Percentiles rank a stretch among this genome's conserved stretches.
Evolutionary conservation across 2,888 invertebrate genomes (phyloP).

Genomic region (Sinohyriopsis cumingii): DNA sequence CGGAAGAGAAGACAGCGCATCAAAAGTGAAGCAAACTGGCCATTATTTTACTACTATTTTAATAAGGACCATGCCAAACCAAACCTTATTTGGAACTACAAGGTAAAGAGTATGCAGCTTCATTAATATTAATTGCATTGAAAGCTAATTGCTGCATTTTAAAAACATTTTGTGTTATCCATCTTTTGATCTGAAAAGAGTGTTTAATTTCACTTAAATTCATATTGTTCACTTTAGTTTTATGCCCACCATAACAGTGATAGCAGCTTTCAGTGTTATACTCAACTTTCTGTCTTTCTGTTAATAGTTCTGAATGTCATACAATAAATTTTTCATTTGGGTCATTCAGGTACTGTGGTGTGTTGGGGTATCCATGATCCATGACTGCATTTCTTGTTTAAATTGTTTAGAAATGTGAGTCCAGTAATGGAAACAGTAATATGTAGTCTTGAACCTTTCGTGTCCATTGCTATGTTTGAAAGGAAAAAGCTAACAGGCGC

Average conservation of each 20-base stretch:
- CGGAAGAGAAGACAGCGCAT: conserved; percentile 90
- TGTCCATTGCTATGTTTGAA: too few species aligned
- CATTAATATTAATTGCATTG: not conserved
- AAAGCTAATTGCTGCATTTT: not conserved
- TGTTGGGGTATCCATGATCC: too few species aligned
- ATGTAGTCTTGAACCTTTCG: too few species aligned
- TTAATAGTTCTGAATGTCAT: not conserved
- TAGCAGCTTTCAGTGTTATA: not conserved
- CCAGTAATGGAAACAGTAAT: too few species aligned
- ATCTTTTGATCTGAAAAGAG: not conserved
- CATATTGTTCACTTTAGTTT: not conserved
- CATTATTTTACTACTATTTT: conserved; percentile 96
- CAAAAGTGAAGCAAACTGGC: conserved; percentile 91
- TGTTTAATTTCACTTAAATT: not conserved
- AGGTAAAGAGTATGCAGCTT: conserved; percentile 75
- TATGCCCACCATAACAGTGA: not conserved
- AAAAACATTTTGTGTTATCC: not conserved
- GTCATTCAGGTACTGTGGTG: too few species aligned
- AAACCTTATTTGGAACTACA: conserved; percentile 99
- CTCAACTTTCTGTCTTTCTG: not conserved
- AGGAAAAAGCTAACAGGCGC: too few species aligned
- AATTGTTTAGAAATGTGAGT: too few species aligned
- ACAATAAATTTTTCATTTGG: too few species aligned
- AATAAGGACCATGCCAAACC: conserved; percentile 93
- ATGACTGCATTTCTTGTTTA: too few species aligned